Evolutionary conservation across 2,113 vertebrate species (phyloP).

Genomic region (Aegithalos caudatus): DNA sequence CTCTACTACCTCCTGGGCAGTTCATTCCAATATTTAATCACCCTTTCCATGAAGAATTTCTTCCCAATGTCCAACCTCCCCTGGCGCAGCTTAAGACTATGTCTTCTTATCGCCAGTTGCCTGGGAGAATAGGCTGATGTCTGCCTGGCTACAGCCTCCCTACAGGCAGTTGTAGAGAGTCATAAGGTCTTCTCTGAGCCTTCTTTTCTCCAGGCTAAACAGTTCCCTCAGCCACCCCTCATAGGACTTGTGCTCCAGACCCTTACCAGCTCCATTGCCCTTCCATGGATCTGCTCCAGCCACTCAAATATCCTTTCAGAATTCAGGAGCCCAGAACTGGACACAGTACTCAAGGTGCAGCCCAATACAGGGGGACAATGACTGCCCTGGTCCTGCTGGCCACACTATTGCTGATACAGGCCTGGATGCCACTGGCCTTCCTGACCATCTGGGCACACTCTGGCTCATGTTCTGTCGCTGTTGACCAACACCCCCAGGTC

Average conservation of each 20-base stretch:
- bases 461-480: not conserved
- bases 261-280: not conserved
- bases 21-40: not conserved
- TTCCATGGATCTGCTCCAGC: not conserved
- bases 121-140: not conserved
- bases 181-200: not conserved
- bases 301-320: not conserved
- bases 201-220: not conserved
- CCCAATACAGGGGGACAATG: not conserved
- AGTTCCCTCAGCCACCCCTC: not conserved
- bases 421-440: not conserved
- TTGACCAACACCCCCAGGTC: rapidly evolving
- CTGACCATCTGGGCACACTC: not conserved
- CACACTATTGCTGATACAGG: not conserved
- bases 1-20: not conserved
- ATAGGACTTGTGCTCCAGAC: not conserved
- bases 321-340: not conserved
- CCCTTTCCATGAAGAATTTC: not conserved
- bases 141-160: not conserved
- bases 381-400: not conserved
- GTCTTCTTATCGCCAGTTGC: rapidly evolving
- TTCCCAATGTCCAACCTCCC: not conserved
- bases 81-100: not conserved
- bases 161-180: not conserved
- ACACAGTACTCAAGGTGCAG: rapidly evolving